Evolutionary conservation across 2,888 invertebrate genomes (phyloP).

Genomic region (Cyclophora albipunctata): DNA sequence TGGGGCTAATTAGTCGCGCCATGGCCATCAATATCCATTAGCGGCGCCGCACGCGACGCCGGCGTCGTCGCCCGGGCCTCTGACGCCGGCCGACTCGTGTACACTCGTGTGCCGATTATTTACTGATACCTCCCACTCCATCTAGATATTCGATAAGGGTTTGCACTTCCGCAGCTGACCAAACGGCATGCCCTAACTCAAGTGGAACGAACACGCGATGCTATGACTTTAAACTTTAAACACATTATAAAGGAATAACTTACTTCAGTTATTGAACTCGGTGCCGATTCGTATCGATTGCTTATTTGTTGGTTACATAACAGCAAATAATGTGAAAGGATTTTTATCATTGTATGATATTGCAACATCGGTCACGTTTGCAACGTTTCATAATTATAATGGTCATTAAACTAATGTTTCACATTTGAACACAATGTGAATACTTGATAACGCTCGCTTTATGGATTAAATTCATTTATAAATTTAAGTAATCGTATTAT

Average conservation of each 20-base stretch:
- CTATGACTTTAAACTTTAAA: conserved; percentile 2
- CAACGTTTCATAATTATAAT: conserved; percentile 1
- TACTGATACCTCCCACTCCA: conserved; percentile 46
- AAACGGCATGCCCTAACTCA: conserved; percentile 30
- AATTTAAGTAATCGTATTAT: conserved; percentile 17
- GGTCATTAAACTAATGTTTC: conserved; percentile 8
- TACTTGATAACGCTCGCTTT: conserved; percentile 6
- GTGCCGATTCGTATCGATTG: too few species aligned
- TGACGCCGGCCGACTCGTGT: conserved; percentile 15
- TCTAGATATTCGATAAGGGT: conserved; percentile 48
- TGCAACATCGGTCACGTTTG: conserved; percentile 2
- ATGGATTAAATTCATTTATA: conserved; percentile 14
- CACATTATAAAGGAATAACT: conserved; percentile 5
- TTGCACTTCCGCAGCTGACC: conserved; percentile 50
- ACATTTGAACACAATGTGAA: conserved; percentile 5
- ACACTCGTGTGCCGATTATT: conserved; percentile 31
- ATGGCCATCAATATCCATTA: conserved; percentile 73
- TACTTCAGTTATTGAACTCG: too few species aligned
- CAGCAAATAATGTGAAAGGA: conserved; percentile 1
- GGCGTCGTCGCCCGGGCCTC: conserved; percentile 15
- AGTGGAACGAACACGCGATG: conserved; percentile 27
- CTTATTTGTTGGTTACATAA: background rate
- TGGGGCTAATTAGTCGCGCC: conserved; percentile 66
- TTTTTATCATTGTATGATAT: background rate
- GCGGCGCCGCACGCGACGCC: conserved; percentile 69